Percentiles rank a stretch among this genome's conserved stretches.
Evolutionary conservation across 2,888 invertebrate genomes (phyloP).

Genomic region (Trachelus troglodyta): DNA sequence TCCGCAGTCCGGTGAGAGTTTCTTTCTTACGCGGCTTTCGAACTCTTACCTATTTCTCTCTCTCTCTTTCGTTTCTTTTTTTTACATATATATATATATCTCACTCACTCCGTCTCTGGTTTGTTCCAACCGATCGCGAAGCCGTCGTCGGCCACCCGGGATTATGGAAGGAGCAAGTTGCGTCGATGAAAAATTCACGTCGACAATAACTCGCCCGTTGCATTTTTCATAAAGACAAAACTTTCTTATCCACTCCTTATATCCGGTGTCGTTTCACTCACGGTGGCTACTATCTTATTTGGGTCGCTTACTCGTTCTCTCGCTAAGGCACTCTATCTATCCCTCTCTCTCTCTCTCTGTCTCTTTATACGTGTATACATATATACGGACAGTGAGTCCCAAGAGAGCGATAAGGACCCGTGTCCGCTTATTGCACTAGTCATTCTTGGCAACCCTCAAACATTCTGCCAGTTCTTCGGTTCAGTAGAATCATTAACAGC

Average conservation of each 20-base stretch:
- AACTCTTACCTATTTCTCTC: constrained; percentile 21
- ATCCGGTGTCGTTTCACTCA: not conserved
- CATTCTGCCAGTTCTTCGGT: constrained; percentile 12
- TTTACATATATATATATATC: not conserved
- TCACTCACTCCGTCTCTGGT: not conserved
- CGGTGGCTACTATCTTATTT: not conserved
- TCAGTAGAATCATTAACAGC: no score
- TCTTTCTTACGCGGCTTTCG: constrained; percentile 1
- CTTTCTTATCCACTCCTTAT: constrained; percentile 14
- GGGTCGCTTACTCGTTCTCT: not conserved
- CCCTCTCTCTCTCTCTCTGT: constrained; percentile 4
- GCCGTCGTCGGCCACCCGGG: not conserved
- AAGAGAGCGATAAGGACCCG: constrained; percentile 21
- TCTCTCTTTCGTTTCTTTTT: constrained; percentile 13
- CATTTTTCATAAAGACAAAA: constrained; percentile 60
- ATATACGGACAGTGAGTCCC: constrained; percentile 16
- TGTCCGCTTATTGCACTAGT: constrained; percentile 6
- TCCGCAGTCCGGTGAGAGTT: constrained; percentile 1
- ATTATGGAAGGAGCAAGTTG: constrained; percentile 1
- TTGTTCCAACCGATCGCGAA: not conserved
- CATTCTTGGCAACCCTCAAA: constrained; percentile 8
- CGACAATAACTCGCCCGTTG: constrained; percentile 62
- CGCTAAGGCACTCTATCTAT: constrained; percentile 2
- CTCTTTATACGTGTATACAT: constrained; percentile 9
- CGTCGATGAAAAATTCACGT: constrained; percentile 63